Conservation (phyloP, 2,113 vertebrate species). For the Tragelaphus imberbis region DNA sequence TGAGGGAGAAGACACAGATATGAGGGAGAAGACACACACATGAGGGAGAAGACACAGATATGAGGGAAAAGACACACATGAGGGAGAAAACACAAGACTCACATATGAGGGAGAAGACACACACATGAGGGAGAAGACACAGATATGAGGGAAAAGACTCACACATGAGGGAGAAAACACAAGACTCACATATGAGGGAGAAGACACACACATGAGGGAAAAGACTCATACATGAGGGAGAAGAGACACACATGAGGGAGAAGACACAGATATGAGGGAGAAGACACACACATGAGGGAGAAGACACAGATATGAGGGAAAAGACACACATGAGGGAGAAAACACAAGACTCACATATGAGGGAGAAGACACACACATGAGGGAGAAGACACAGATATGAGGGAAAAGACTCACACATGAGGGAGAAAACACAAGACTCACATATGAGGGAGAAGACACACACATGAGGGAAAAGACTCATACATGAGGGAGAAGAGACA, state of each 20-base stretch:
- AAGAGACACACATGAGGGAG: fast-evolving
- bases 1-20: background rate
- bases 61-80: background rate
- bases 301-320: background rate
- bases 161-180: too few species aligned
- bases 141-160: background rate
- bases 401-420: background rate
- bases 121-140: background rate
- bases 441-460: background rate
- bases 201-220: background rate
- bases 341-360: background rate
- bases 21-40: background rate
- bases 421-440: too few species aligned
- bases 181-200: fast-evolving
- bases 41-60: background rate
- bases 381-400: too few species aligned
- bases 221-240: fast-evolving
- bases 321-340: background rate
- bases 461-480: background rate
- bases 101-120: too few species aligned
- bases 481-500: background rate
- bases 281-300: fast-evolving
- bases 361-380: background rate
- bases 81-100: background rate
- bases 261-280: background rate